phyloP scores from a whole-genome alignment of 2,888 invertebrate genomes.

The Microctonus brassicae region DNA sequence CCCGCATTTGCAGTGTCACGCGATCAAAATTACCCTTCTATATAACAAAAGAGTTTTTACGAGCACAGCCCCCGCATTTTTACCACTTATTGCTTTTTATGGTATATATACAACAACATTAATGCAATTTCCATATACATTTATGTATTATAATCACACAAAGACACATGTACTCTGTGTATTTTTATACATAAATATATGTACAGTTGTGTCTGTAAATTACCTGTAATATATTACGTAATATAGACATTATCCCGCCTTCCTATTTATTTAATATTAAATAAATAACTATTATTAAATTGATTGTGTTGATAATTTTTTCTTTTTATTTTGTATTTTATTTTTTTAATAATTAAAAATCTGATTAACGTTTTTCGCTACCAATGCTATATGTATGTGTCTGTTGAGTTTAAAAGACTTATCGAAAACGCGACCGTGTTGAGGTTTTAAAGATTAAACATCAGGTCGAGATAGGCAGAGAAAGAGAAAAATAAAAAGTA shows the following conservation, averaged over 20 bases:
- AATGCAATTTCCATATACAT: conserved; percentile 16
- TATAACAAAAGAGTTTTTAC: conserved; percentile 46
- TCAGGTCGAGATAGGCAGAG: conserved; percentile 35
- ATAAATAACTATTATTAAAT: conserved; percentile 16
- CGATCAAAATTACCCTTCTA: conserved; percentile 60
- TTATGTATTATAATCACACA: not conserved
- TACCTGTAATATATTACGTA: conserved; percentile 22
- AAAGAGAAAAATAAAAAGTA: conserved; percentile 18
- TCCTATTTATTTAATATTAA: conserved; percentile 19
- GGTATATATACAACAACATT: conserved; percentile 27
- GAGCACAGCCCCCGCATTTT: conserved; percentile 43
- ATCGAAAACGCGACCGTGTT: conserved; percentile 22
- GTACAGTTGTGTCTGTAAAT: conserved; percentile 13
- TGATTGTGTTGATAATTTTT: not conserved
- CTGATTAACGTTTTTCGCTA: conserved; percentile 11
- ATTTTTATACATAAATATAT: not conserved
- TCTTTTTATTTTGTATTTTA: not conserved
- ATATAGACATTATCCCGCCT: conserved; percentile 43
- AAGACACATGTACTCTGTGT: no score
- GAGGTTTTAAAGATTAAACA: conserved; percentile 55
- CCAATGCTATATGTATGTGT: conserved; percentile 10
- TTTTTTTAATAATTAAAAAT: not conserved
- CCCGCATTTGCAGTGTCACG: conserved; percentile 57
- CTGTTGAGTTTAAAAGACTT: conserved; percentile 14
- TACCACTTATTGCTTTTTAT: conserved; percentile 41